phyloP scores from a whole-genome alignment of 1,140 invertebrate species.

The Thalassaphorura encarpata region DNA sequence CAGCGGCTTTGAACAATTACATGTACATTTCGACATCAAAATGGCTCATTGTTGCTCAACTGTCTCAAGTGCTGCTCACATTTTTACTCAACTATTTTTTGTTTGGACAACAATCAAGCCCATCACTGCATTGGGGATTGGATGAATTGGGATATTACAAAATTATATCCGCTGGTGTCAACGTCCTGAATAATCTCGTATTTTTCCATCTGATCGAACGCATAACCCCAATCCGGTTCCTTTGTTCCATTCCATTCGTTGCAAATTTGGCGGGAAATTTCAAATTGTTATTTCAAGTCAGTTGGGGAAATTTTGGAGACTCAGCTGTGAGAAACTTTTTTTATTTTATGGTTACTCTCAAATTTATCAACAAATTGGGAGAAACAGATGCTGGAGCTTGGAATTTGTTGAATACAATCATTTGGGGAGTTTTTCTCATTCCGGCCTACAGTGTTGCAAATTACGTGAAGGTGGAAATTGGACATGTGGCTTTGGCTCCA shows the following conservation, averaged over 20 bases:
- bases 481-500: background rate
- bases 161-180: conserved; percentile 13
- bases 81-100: conserved; percentile 17
- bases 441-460: conserved; percentile 12
- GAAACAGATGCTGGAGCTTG: conserved; percentile 18
- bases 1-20: conserved; percentile 8
- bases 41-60: conserved; percentile 9
- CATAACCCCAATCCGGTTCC: conserved; percentile 6
- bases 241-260: conserved; percentile 6
- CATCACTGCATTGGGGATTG: conserved; percentile 18
- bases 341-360: conserved; percentile 27
- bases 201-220: conserved; percentile 20
- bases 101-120: conserved; percentile 10
- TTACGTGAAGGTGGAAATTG: conserved; percentile 23
- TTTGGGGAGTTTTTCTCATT: conserved; percentile 23
- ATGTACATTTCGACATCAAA: conserved; percentile 20
- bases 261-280: conserved; percentile 3
- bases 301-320: conserved; percentile 27
- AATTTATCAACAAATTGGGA: conserved; percentile 25
- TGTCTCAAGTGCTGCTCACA: conserved; percentile 8
- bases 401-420: conserved; percentile 24
- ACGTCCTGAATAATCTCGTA: conserved; percentile 5
- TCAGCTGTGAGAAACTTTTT: conserved; percentile 25
- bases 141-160: conserved; percentile 23
- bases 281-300: conserved; percentile 13